Evolutionary conservation across 2,113 vertebrate species (phyloP), one percentile per base, ranked within the genome.

Genomic region (Phylloscopus trochiloides): DNA sequence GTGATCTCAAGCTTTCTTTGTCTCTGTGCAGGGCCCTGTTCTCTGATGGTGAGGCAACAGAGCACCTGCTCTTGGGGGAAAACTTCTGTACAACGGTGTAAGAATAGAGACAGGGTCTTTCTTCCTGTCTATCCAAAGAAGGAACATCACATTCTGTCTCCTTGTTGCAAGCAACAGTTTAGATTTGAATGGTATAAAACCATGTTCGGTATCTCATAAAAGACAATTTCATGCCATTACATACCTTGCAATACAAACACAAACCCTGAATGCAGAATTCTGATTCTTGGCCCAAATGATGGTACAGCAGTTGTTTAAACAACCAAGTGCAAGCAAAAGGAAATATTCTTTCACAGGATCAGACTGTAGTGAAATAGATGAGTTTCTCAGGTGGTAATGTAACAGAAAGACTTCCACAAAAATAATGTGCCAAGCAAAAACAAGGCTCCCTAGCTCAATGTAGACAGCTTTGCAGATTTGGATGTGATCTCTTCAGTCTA

Each of bases 211-310:
- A 75, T 57, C 47, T 52, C 25, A 9, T 67, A 59, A 61, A 68
- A 84, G 67, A 57, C 17, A 32, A 31, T 89, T 77, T 70, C 38
- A 66, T 47, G 55, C 36, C 43, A 47, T 58, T 82, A 47, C 10
- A 22, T 25, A 62, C 18, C 31, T 88, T 87, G 91, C 87, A 84
- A 92, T 86, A 92, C 17, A 79, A 91, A 94, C 31, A 77, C 82
- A 94, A 96, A 89, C 47, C 16, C 86, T 83, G 88, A 94, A 91
- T 88, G 74, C 78, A 76, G 67, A 76, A 63, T 42, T 70, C 43
- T 43, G 58, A 67, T 59, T 72, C 26, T 68, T 68, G 43, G 50
- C 73, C 40, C 54, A 63, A 20, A 12, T 50, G 86, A 76, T 72
- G 34, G 51, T 77, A 74, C 12, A 47, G 55, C 66, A 82, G 45